Evolutionary conservation across 2,113 vertebrate genomes (phyloP).

Genomic region (Ploceus nigricollis): DNA sequence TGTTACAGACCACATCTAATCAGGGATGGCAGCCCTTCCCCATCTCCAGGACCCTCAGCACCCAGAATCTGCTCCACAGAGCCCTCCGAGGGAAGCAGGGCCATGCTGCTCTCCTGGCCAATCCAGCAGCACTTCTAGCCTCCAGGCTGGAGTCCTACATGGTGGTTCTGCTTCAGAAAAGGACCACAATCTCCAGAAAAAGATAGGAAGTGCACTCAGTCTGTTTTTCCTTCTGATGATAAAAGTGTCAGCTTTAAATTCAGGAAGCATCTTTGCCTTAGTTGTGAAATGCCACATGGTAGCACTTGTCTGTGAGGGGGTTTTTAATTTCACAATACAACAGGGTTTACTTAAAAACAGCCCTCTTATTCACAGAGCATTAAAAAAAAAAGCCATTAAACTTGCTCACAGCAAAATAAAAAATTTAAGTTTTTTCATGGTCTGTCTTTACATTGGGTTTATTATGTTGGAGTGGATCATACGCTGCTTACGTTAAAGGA

Average conservation of each 20-base stretch:
- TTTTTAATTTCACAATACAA: not conserved
- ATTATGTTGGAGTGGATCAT: not conserved
- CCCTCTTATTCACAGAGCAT: not conserved
- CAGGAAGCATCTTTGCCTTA: not conserved
- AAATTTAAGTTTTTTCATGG: not conserved
- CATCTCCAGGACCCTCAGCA: not conserved
- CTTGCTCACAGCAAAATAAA: not conserved
- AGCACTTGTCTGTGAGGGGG: not conserved
- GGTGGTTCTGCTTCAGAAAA: not conserved
- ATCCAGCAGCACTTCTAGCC: not conserved
- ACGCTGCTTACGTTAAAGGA: not conserved
- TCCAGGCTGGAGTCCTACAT: not conserved
- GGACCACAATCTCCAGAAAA: not conserved
- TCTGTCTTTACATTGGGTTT: not conserved
- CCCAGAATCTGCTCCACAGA: not conserved
- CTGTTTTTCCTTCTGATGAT: not conserved
- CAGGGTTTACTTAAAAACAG: not conserved
- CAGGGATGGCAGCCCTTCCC: constrained; percentile 58
- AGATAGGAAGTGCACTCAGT: not conserved
- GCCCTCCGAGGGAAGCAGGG: constrained; percentile 14
- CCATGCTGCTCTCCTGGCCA: not conserved
- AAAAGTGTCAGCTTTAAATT: not conserved
- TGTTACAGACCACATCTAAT: constrained; percentile 73
- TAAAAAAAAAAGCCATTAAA: not conserved
- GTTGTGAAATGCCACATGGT: not conserved